Percentiles rank a stretch among this genome's conserved stretches.
Evolutionary conservation across 2,888 invertebrate species (phyloP).

Genomic region (Chymomyza amoena): DNA sequence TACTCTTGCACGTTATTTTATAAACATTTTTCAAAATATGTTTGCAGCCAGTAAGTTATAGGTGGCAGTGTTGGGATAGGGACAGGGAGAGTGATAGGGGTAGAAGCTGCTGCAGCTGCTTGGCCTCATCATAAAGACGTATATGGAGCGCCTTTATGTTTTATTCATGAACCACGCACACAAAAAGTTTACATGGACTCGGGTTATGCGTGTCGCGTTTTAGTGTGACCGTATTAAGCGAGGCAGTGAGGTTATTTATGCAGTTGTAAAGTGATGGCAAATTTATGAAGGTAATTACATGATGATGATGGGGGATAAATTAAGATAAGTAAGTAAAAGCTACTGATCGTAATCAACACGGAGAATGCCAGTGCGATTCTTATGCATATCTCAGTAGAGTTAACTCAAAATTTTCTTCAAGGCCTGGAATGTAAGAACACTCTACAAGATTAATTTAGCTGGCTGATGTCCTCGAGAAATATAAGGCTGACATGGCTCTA

Average conservation of each 20-base stretch:
- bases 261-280: background rate
- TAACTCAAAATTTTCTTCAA: too few relatives aligned
- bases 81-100: background rate
- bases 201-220: constrained; percentile 56
- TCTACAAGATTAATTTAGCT: too few relatives aligned
- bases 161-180: constrained; percentile 67
- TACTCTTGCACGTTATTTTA: constrained; percentile 50
- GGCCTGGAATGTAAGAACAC: too few relatives aligned
- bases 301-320: too few relatives aligned
- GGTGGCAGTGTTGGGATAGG: background rate
- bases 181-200: constrained; percentile 48
- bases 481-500: too few relatives aligned
- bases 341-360: too few relatives aligned
- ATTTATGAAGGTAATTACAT: background rate
- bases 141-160: constrained; percentile 65
- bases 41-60: constrained; percentile 31
- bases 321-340: too few relatives aligned
- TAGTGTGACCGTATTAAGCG: constrained; percentile 39
- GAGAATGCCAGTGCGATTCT: too few relatives aligned
- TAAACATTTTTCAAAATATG: constrained; percentile 72
- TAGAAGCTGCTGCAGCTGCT: constrained; percentile 47
- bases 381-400: too few relatives aligned
- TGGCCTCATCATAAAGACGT: constrained; percentile 61
- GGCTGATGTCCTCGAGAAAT: too few relatives aligned
- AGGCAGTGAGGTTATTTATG: background rate